Conservation (phyloP, 2,797 vertebrate species). For the Hydrolagus colliei region DNA sequence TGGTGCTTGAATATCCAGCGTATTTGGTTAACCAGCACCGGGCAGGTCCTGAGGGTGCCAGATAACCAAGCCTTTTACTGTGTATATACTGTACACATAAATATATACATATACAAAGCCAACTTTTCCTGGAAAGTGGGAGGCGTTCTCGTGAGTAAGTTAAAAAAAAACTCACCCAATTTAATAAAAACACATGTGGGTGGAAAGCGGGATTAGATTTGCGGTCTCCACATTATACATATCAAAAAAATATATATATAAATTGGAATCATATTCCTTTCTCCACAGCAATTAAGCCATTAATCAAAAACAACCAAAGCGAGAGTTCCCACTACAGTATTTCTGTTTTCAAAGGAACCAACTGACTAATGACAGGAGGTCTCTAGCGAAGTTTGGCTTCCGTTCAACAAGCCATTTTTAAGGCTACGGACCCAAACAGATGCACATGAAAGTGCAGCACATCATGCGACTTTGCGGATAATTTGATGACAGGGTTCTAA, state of each 20-base stretch:
- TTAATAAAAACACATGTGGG: conserved; percentile 13
- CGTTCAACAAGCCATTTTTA: not conserved
- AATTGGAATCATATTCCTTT: conserved; percentile 13
- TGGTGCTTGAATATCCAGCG: no score
- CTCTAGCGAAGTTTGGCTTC: not conserved
- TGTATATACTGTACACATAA: no score
- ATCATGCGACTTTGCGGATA: not conserved
- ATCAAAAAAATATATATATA: no score
- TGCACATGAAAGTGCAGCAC: not conserved
- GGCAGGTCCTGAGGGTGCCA: no score
- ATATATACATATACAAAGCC: not conserved
- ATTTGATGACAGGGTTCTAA: conserved; percentile 13
- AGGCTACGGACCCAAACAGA: not conserved
- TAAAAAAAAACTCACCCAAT: not conserved
- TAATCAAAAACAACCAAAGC: conserved; percentile 9
- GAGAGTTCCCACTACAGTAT: not conserved
- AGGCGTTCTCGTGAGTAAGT: not conserved
- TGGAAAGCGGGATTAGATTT: not conserved
- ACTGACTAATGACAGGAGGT: conserved; percentile 9
- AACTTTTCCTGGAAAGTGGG: not conserved
- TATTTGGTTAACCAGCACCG: no score
- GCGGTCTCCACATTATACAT: not conserved
- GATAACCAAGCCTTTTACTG: no score
- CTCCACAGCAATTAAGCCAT: conserved; percentile 17
- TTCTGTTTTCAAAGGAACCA: conserved; percentile 10